phyloP scores from a whole-genome alignment of 2,113 vertebrate genomes.

The Actenoides lindsayi region DNA sequence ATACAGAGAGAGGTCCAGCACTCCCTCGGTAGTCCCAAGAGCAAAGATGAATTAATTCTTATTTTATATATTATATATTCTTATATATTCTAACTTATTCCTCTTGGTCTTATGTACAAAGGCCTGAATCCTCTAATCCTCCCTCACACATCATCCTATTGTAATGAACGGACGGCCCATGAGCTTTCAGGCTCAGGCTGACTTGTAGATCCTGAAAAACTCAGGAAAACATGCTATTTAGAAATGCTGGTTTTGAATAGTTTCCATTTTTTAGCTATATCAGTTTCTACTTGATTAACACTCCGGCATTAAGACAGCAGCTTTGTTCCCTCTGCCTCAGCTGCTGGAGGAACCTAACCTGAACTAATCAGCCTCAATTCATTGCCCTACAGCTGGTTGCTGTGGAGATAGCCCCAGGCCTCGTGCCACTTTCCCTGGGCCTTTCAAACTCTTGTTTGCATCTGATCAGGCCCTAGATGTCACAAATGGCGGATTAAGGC shows the following conservation, averaged over 20 bases:
- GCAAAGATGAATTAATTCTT: conserved; percentile 38
- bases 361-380: conserved; percentile 67
- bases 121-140: neutral
- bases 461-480: conserved; percentile 20
- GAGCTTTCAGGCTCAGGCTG: neutral
- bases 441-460: conserved; percentile 36
- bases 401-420: conserved; percentile 53
- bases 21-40: neutral
- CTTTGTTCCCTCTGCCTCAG: conserved; percentile 54
- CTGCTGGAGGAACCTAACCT: conserved; percentile 55
- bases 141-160: fast-evolving
- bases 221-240: neutral
- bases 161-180: fast-evolving
- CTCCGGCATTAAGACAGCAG: neutral
- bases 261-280: neutral
- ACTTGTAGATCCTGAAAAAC: neutral
- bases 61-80: too few species aligned
- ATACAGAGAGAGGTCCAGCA: neutral
- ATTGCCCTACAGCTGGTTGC: conserved; percentile 52
- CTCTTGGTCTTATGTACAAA: neutral
- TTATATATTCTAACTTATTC: conserved; percentile 18
- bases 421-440: neutral
- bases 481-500: conserved; percentile 47
- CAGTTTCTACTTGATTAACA: conserved; percentile 26
- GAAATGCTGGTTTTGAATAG: neutral